Conservation (phyloP, 2,888 invertebrate species). For the Lasioglossum oenotherae region DNA sequence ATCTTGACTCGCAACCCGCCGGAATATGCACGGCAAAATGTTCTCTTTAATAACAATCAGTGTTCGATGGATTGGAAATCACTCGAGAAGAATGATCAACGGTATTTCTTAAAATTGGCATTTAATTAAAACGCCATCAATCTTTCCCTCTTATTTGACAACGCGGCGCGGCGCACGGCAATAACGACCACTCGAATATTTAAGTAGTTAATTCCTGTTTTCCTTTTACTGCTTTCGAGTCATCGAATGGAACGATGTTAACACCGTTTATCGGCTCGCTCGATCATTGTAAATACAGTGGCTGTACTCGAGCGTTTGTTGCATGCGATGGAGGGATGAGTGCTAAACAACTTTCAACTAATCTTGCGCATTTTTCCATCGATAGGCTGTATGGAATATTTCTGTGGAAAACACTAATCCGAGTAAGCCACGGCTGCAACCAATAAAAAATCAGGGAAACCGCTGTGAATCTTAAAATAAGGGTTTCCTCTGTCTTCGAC, state of each 20-base stretch:
- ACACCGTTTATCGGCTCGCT: neutral
- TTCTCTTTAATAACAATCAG: neutral
- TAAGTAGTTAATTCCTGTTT: neutral
- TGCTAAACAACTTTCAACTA: neutral
- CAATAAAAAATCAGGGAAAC: neutral
- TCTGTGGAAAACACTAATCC: too few species aligned
- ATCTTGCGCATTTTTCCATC: neutral
- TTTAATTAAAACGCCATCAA: neutral
- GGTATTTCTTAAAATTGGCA: neutral
- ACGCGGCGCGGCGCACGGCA: too few species aligned
- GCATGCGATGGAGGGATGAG: neutral
- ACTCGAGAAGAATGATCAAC: neutral
- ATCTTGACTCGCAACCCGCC: neutral
- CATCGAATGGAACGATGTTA: neutral
- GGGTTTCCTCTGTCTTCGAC: neutral
- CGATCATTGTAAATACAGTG: neutral
- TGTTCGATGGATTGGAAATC: neutral
- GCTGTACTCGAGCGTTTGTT: neutral
- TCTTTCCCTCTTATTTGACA: neutral
- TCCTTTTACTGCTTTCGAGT: neutral
- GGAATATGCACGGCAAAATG: neutral
- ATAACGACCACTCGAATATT: neutral
- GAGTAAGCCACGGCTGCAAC: neutral
- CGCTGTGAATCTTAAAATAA: neutral
- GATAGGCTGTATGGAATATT: neutral